Base-by-base conservation (phyloP, 2,888 invertebrate genomes). In the Teinopalpus imperialis region DNA sequence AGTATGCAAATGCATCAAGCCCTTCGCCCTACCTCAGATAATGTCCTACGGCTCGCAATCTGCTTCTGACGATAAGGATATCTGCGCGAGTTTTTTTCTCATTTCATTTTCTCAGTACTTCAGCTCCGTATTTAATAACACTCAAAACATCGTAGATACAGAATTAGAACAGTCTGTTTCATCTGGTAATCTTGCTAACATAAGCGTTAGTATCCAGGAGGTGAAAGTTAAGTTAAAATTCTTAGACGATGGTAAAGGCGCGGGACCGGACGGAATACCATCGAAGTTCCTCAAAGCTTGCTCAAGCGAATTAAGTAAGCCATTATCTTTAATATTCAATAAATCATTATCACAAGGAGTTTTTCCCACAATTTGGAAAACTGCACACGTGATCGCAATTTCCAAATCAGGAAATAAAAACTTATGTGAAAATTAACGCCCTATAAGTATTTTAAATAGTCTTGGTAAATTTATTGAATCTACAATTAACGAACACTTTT, bases 21-120 rank as follows among this genome's bases (percentile, higher is more conserved):
- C 23, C 10, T 20, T 35, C 18, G 5, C 16, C 9, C 16, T 32
- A 20, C 10, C 18, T 9, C 32, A 32, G 10, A 32, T 7, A 32
- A 20, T 32, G 32, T 32, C 2, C 3, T 20, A 32, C 20, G 20
- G 32, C 7, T 20, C 32, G 10, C 18, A 32, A 20, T 32, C 32
- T 9, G 32, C 20, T 6, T 27, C 16, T 0, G n/a, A 30, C 8
- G 34, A 31, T 27, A 20, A 24, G 1, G 18, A 34, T 8, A 18
- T 43, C 1, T 34, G 27, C 8, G 43, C 34, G 8, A n/a, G n/a
- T n/a, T n/a, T n/a, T n/a, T n/a, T n/a, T n/a, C n/a, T n/a, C n/a
- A n/a, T n/a, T n/a, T 16, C 34, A 18, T 43, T 43, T 7, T 35
- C 32, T 4, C n/a, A 27, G 2, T 42, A 42, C n/a, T 42, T 42